Percentiles rank a stretch among this genome's conserved stretches.
phyloP scores from a whole-genome alignment of 2,888 invertebrate species.

The Monoplex corrugatus region DNA sequence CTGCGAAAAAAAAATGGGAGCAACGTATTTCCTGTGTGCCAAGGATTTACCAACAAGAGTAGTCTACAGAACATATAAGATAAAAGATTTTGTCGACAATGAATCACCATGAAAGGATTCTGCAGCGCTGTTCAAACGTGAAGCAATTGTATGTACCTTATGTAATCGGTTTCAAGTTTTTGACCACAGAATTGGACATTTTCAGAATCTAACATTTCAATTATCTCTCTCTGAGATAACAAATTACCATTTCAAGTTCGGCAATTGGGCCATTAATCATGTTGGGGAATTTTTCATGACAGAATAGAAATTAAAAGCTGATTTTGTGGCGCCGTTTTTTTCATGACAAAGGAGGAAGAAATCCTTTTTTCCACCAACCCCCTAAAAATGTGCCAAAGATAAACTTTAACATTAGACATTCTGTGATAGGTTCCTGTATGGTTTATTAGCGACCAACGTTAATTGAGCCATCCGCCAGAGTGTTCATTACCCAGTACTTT shows the following conservation, averaged over 20 bases:
- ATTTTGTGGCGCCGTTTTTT: background rate
- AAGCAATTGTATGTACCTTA: background rate
- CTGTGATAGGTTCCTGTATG: conserved; percentile 22
- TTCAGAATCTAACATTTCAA: background rate
- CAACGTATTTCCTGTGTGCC: background rate
- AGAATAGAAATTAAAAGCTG: background rate
- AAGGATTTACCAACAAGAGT: background rate
- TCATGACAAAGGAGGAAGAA: background rate
- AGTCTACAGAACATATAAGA: background rate
- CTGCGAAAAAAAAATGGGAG: background rate
- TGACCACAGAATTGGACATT: background rate
- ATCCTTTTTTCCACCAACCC: no score
- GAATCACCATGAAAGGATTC: conserved; percentile 8
- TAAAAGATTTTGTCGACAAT: background rate
- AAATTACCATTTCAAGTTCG: no score
- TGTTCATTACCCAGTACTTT: no score
- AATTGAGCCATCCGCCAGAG: background rate
- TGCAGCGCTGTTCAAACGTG: background rate
- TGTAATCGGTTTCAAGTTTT: background rate
- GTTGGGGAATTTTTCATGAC: no score
- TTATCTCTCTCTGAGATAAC: no score
- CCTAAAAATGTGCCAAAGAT: conserved; percentile 27
- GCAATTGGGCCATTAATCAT: no score
- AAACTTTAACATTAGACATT: background rate
- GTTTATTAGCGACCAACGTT: background rate